Evolutionary conservation across 1,140 invertebrate genomes (phyloP), one percentile per base, ranked within the genome.

Genomic region (Manduca sexta): DNA sequence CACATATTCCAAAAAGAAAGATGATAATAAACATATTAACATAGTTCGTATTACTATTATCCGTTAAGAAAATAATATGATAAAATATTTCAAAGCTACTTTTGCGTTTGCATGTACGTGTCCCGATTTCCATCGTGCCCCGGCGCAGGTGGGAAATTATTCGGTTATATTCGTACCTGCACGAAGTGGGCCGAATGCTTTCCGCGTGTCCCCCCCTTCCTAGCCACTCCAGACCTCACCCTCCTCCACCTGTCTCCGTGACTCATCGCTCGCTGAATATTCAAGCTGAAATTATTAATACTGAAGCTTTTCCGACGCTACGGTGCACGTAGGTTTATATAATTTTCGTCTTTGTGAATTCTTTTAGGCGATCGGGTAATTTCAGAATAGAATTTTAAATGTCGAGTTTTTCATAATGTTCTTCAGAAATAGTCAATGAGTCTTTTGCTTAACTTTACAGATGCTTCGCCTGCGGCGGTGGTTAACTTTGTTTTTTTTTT

Each of bases 111-210:
- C 49, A 33, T 52, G 49, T 57, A 37, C 26, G 49, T 49, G 55
- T 40, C 49, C 55, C 55, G 47, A 49, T 58, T 56, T 56, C 41
- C 45, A 45, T 54, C 33, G 34, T 44, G 60, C 49, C 49, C 65
- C 49, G 53, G 60, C 74, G 70, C 79, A 83, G 79, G 79, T 83
- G 77, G 65, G 67, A 67, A 74, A 79, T 68, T 75, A 75, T 83
- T 79, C 64, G 60, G 69, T 73, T 81, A 83, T 81, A 81, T 78
- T 65, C 56, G 75, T 77, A 67, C 66, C 66, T 76, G 65, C 45
- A 62, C 52, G 50, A 79, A 79, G 67, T 83, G 68, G 76, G 69
- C 60, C 75, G 72, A 70, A 44, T 46, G 66, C 60, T 77, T 73
- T 78, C 76, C 76, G 68, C 52, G 52, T 64, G 21, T 26, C 21